Conservation (phyloP, 2,797 vertebrate species). For the Sebastiscus tertius region DNA sequence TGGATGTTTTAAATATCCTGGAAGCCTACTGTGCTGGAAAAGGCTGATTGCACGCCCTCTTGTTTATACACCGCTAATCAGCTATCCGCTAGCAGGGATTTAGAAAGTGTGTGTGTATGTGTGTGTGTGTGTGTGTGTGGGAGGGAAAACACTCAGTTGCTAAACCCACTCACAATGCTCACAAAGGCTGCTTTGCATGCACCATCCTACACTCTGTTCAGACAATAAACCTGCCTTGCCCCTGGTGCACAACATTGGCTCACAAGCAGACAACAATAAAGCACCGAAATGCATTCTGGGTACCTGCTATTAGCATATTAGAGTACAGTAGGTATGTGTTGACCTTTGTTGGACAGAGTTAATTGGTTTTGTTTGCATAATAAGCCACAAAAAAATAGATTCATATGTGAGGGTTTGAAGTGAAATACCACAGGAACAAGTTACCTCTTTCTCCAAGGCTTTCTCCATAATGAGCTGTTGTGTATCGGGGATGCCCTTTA, state of each 20-base stretch:
- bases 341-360: neutral
- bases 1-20: conserved; percentile 15
- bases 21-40: conserved; percentile 8
- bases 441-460: conserved; percentile 83
- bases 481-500: conserved; percentile 84
- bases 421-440: neutral
- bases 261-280: neutral
- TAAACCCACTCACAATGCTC: conserved; percentile 31
- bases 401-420: neutral
- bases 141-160: conserved; percentile 30
- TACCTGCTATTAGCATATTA: neutral
- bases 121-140: conserved; percentile 21
- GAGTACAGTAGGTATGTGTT: neutral
- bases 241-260: conserved; percentile 17
- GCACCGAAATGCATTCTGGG: neutral
- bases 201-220: conserved; percentile 43
- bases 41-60: conserved; percentile 37
- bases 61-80: conserved; percentile 7
- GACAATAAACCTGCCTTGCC: neutral
- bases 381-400: neutral
- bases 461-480: conserved; percentile 85
- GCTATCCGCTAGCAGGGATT: conserved; percentile 23
- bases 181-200: conserved; percentile 50
- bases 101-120: conserved; percentile 2
- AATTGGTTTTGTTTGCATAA: neutral